Percentiles rank a stretch among this genome's conserved stretches.
Conservation (phyloP, 2,797 vertebrate species). For the Miichthys miiuy region DNA sequence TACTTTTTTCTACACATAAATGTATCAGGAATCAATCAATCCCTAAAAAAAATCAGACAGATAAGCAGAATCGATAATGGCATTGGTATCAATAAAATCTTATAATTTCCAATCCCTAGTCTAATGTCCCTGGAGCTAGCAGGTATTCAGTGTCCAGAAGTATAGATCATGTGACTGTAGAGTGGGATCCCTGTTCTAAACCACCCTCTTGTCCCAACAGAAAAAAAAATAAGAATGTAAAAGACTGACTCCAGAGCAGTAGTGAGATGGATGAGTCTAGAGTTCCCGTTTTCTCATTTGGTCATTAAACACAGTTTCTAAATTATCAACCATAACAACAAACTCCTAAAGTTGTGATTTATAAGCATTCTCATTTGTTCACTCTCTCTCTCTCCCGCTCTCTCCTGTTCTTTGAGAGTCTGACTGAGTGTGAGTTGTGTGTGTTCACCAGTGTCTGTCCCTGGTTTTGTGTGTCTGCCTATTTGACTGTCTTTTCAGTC, state of each 20-base stretch:
- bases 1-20: no score
- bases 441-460: slow-evolving; percentile 34
- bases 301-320: slow-evolving; percentile 53
- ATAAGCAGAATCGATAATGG: no score
- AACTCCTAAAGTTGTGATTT: slow-evolving; percentile 43
- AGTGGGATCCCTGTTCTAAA: background rate
- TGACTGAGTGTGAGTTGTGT: slow-evolving; percentile 1
- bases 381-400: background rate
- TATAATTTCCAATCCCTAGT: no score
- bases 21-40: no score
- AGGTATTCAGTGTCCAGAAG: background rate
- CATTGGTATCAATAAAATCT: no score
- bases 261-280: slow-evolving; percentile 49
- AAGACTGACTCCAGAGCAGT: slow-evolving; percentile 4
- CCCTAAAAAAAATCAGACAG: no score
- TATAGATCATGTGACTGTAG: background rate
- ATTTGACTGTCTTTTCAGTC: slow-evolving; percentile 32
- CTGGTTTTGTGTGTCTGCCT: slow-evolving; percentile 20
- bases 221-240: background rate
- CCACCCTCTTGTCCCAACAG: background rate
- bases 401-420: slow-evolving; percentile 17
- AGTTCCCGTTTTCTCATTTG: slow-evolving; percentile 33
- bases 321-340: slow-evolving; percentile 39
- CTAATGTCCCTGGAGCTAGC: background rate
- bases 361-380: slow-evolving; percentile 21